Evolutionary conservation across 2,113 vertebrate genomes (phyloP).

Genomic region (Sebastes fasciatus): DNA sequence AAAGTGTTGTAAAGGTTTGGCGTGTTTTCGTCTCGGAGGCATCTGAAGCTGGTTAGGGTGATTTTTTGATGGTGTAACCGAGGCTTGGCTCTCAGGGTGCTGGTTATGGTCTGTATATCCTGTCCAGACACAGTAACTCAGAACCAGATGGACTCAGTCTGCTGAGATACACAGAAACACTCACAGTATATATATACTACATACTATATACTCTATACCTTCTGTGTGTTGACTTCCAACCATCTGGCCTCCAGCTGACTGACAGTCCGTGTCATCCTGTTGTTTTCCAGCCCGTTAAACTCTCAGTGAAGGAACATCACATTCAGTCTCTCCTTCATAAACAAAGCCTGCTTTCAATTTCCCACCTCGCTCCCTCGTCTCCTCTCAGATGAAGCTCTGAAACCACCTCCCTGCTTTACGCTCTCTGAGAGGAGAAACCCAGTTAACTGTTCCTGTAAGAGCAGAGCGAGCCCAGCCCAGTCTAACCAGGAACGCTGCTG

Average conservation of each 20-base stretch:
- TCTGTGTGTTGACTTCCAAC: not conserved
- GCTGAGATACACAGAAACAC: no score
- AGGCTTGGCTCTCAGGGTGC: slow-evolving; percentile 45
- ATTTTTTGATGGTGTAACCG: slow-evolving; percentile 45
- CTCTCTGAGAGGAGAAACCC: not conserved
- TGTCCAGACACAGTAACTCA: slow-evolving; percentile 38
- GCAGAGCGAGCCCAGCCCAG: slow-evolving; percentile 7
- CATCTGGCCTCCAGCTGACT: slow-evolving; percentile 74
- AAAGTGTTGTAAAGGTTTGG: slow-evolving; percentile 46
- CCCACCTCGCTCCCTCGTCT: slow-evolving; percentile 11
- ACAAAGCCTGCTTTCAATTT: slow-evolving; percentile 68
- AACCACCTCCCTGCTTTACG: slow-evolving; percentile 2
- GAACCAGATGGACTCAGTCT: no score
- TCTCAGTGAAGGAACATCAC: slow-evolving; percentile 33
- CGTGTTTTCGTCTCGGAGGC: slow-evolving; percentile 29
- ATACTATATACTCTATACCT: not conserved
- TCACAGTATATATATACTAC: no score
- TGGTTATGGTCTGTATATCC: slow-evolving; percentile 59
- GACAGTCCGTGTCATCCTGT: slow-evolving; percentile 20
- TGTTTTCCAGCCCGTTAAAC: slow-evolving; percentile 51
- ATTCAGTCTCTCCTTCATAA: slow-evolving; percentile 38
- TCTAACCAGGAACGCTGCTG: slow-evolving; percentile 5
- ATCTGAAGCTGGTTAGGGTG: slow-evolving; percentile 47
- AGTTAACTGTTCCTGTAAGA: slow-evolving; percentile 14
- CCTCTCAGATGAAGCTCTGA: not conserved